Conservation (phyloP, 2,888 invertebrate species). For the Meganola albula region DNA sequence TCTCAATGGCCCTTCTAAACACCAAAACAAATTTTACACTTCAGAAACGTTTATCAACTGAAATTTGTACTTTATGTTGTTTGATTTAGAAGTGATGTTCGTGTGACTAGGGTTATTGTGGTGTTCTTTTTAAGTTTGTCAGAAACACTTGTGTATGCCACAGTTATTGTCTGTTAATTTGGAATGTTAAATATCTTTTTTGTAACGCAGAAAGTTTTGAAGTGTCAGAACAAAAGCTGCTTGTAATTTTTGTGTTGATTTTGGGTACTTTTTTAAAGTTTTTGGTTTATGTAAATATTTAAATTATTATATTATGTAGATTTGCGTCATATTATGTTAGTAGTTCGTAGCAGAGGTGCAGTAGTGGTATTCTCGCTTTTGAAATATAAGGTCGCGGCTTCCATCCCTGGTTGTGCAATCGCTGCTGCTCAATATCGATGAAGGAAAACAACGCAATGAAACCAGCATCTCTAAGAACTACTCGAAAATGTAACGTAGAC, state of each 20-base stretch:
- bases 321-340: too few relatives aligned
- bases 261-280: slow-evolving; percentile 46
- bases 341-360: too few relatives aligned
- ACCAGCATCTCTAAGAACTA: too few relatives aligned
- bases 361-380: too few relatives aligned
- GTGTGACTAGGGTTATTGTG: not conserved
- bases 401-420: too few relatives aligned
- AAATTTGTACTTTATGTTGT: slow-evolving; percentile 28
- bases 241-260: slow-evolving; percentile 48
- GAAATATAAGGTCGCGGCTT: too few relatives aligned
- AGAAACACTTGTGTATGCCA: slow-evolving; percentile 69
- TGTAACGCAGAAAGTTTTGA: slow-evolving; percentile 56
- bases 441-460: too few relatives aligned
- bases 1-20: slow-evolving; percentile 50
- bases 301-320: too few relatives aligned
- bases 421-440: too few relatives aligned
- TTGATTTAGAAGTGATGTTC: slow-evolving; percentile 21
- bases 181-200: slow-evolving; percentile 50
- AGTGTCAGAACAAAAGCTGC: slow-evolving; percentile 36
- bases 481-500: too few relatives aligned
- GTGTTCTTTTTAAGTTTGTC: slow-evolving; percentile 32
- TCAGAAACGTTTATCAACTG: slow-evolving; percentile 10
- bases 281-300: too few relatives aligned
- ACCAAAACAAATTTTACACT: slow-evolving; percentile 29
- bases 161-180: slow-evolving; percentile 74